Evolutionary conservation across 1,140 invertebrate species (phyloP), one percentile per base, ranked within the genome.

Genomic region (Drosophila biarmipes): DNA sequence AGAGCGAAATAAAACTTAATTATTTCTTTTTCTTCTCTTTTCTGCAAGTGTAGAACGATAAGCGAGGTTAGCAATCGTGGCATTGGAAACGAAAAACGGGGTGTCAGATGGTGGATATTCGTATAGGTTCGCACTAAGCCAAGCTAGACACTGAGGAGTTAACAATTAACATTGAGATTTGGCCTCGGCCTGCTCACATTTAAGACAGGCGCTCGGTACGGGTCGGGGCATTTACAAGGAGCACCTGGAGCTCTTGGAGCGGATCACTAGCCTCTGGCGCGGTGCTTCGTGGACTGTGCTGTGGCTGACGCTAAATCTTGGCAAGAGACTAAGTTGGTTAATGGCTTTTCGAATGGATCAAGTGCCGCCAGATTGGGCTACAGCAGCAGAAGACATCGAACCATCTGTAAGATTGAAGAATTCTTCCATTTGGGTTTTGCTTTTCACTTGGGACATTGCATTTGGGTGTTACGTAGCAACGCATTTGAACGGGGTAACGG

Each of bases 11-110:
- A 71, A 87, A 86, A 86, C 61, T 40, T 45, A 76, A 63, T 87
- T 90, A 90, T 84, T 84, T 87, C 77, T 90, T 90, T 90, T 90
- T 90, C 69, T 90, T 90, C 80, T 90, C 89, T 78, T 90, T 90
- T 90, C 87, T 90, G 87, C 35, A 90, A 90, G 46, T 78, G 69
- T 78, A 90, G 79, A 71, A 84, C 45, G 52, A 73, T 64, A 72
- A 80, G 76, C 67, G 59, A 49, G 40, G 46, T 57, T 79, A 73
- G 52, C 66, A 81, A 48, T 27, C 21, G 63, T 52, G 58, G 24
- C 3, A 64, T 67, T 19, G 6, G 19, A 46, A 43, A 35, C 24
- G 11, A 56, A 78, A 69, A 49, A 40, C 40, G 46, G 17, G 29
- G 34, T 40, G 12, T 21, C 8, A 12, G 17, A 42, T 67, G 45